Percentiles rank a stretch among this genome's conserved stretches.
phyloP scores from a whole-genome alignment of 2,888 invertebrate genomes.

The Nycteola revayana region DNA sequence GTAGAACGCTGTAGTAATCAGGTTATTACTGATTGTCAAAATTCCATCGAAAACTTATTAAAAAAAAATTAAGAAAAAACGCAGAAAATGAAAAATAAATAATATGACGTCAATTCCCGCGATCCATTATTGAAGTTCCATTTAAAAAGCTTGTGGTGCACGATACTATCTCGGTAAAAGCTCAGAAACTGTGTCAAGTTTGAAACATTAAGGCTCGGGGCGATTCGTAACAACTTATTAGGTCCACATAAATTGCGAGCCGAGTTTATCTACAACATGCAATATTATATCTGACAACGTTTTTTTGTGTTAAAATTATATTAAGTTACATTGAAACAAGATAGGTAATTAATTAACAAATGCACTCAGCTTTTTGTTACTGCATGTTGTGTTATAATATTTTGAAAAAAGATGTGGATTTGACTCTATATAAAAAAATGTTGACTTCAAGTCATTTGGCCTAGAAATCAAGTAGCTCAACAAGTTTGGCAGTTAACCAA shows the following conservation, averaged over 20 bases:
- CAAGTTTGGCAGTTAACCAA: slow-evolving; percentile 21
- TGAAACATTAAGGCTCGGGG: slow-evolving; percentile 13
- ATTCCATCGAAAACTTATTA: too few relatives aligned
- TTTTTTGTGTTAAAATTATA: not conserved
- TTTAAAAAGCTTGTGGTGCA: slow-evolving; percentile 13
- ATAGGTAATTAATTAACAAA: too few relatives aligned
- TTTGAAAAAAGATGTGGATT: too few relatives aligned
- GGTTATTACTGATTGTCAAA: too few relatives aligned
- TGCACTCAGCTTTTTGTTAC: too few relatives aligned
- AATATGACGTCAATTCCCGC: slow-evolving; percentile 1
- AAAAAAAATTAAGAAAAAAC: too few relatives aligned
- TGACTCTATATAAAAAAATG: too few relatives aligned
- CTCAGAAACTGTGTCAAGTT: slow-evolving; percentile 29
- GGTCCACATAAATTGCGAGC: slow-evolving; percentile 10
- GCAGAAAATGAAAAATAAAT: slow-evolving; percentile 3
- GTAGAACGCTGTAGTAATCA: too few relatives aligned
- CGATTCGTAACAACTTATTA: slow-evolving; percentile 13
- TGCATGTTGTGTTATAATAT: too few relatives aligned
- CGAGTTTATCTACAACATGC: slow-evolving; percentile 12
- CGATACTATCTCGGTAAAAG: slow-evolving; percentile 18
- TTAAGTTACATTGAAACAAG: too few relatives aligned
- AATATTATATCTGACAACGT: slow-evolving; percentile 9
- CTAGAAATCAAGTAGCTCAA: slow-evolving; percentile 13
- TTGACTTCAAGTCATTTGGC: slow-evolving; percentile 10
- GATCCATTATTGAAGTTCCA: slow-evolving; percentile 13